These are phyloP conservation scores for Nymphalis io DNA, from an alignment of 1,140 invertebrate genomes.

Conservation along the genomic window DNA sequence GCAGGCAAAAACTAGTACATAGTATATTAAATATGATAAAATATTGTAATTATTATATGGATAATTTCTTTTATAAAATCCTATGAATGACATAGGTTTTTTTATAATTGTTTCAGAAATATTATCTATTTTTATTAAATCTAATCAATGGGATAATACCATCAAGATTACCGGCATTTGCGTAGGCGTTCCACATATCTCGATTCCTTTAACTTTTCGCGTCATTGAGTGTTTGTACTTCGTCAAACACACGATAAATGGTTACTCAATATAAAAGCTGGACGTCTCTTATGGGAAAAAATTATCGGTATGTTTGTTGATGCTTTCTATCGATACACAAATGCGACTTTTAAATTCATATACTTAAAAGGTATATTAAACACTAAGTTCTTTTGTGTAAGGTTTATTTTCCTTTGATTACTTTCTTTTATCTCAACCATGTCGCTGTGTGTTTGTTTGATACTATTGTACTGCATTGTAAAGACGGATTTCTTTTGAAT, in stretches of 20 bases:
- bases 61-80: no score
- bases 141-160: constrained; percentile 19
- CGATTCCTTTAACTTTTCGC: constrained; percentile 68
- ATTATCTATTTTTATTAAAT: constrained; percentile 22
- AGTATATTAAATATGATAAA: no score
- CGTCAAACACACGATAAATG: constrained; percentile 54
- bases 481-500: constrained; percentile 43
- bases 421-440: constrained; percentile 13
- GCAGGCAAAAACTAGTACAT: no score
- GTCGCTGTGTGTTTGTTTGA: constrained; percentile 39
- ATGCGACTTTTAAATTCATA: constrained; percentile 21
- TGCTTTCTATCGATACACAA: constrained; percentile 45
- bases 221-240: constrained; percentile 70
- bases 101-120: not conserved
- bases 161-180: constrained; percentile 41
- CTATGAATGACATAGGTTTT: no score
- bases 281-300: constrained; percentile 60
- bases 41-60: no score
- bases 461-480: constrained; percentile 45
- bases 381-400: not conserved
- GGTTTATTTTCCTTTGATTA: not conserved
- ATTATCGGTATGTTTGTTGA: constrained; percentile 57
- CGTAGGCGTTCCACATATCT: constrained; percentile 57
- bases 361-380: not conserved
- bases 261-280: constrained; percentile 49